Evolutionary conservation across 2,888 invertebrate species (phyloP), one percentile per base, ranked within the genome.

Genomic region (Junonia oenone): DNA sequence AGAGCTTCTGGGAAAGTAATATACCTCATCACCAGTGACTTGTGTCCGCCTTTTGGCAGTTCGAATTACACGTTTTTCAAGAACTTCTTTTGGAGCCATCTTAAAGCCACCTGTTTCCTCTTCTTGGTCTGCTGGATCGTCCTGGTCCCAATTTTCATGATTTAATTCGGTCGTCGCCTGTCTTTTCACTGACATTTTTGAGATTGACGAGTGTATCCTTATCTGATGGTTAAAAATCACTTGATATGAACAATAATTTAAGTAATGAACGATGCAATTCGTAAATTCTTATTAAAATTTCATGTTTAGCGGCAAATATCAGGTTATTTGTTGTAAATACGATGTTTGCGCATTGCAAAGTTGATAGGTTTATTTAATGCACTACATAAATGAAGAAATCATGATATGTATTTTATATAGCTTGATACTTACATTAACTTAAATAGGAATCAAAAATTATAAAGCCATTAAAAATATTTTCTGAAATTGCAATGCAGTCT

Each of bases 71-170:
- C 98, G 92, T 67, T 92, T 92, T 71, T 95, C 93, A 17, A 98
- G 75, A 58, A 94, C 91, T 45, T 95, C 94, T 33, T 93, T 92
- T 0, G 92, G 59, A 13, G 93, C 93, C 66, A 83, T 78, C 66
- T 90, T 87, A 76, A 96, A 97, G 31, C 89, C 91, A 6, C 97
- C 97, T 63, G 93, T 92, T 68, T 96, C 94, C 73, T 96, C 96
- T 19, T 75, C 72, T 35, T 68, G 59, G 8, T 61, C 63, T 49
- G 92, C 65, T 48, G 93, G 93, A 1, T 95, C 95, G 53, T 96
- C 96, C 58, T 93, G 85, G 74, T 97, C 93, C 97, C 97, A 97
- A 76, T 97, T 97, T 9, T 95, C 94, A 69, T 95, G 95, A 81
- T 95, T 96, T 62, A 97, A 81, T 55, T 96, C 94, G 17, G 91